Evolutionary conservation across 1,140 invertebrate species (phyloP).

Genomic region (Drosophila nikananu): DNA sequence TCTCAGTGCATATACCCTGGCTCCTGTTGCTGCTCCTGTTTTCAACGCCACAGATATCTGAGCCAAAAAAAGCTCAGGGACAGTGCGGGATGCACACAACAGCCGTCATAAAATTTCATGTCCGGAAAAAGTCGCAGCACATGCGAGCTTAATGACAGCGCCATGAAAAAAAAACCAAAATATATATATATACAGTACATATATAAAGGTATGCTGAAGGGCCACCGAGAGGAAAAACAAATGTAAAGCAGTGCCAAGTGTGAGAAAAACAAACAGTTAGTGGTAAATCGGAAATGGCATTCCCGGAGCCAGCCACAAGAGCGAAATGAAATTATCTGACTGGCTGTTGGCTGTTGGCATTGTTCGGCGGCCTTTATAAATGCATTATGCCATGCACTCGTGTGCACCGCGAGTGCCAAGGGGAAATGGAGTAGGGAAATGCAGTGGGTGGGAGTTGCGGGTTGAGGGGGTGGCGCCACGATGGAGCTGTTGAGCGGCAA

Average conservation of each 20-base stretch:
- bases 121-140: conserved; percentile 60
- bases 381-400: conserved; percentile 74
- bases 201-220: not conserved
- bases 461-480: not conserved
- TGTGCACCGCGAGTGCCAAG: conserved; percentile 39
- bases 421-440: not conserved
- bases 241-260: conserved; percentile 55
- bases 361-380: conserved; percentile 70
- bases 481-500: conserved; percentile 48
- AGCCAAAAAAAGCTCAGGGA: not conserved
- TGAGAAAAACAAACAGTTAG: conserved; percentile 63
- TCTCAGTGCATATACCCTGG: not conserved
- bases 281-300: conserved; percentile 60
- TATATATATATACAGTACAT: not conserved
- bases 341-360: conserved; percentile 53
- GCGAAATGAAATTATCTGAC: conserved; percentile 62
- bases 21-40: conserved; percentile 25
- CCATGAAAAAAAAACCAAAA: conserved; percentile 7
- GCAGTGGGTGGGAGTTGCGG: not conserved
- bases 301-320: conserved; percentile 45
- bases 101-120: conserved; percentile 76
- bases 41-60: conserved; percentile 59
- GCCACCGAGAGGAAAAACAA: conserved; percentile 23
- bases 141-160: conserved; percentile 58
- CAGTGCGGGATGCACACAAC: conserved; percentile 22